Base-by-base conservation (phyloP, 2,113 vertebrate species). In the Pseudopipra pipra region DNA sequence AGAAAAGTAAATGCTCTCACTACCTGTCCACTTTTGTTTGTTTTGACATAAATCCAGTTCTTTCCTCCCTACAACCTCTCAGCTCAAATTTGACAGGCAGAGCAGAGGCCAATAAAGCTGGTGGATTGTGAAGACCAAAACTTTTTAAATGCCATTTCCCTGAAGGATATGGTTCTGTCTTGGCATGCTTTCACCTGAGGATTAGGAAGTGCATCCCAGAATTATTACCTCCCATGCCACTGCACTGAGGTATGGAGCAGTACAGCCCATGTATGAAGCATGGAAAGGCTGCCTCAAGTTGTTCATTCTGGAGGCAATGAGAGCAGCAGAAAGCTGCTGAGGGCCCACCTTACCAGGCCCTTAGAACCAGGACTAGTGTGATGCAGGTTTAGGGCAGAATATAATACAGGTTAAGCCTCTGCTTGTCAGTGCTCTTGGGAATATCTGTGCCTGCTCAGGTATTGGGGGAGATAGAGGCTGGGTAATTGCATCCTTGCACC, bases 181-280 rank as follows among this genome's bases (percentile, higher is more conserved):
- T 66, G 52, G 27, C 3, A 3, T 15, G 9, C 11, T 84, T 77
- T 80, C 39, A 41, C 25, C 44, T 24, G 43, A 81, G 24, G 51
- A 18, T 59, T 88, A 62, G 79, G 23, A 51, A 67, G 33, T 5
- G 1, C 47, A 25, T 7, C 28, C 14, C 25, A 37, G 30, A 78
- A 6, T 11, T 30, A 6, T n/a, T 31, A 15, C 31, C 24, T 76
- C 33, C 35, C 24, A 23, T 14, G 17, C 20, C 49, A 15, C 10
- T 8, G 13, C 12, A 23, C 30, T 27, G 25, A 33, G 14, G 8
- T 28, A 21, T 19, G 43, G 58, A 28, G 4, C 9, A 52, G 4
- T n/a, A 21, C 3, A 17, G n/a, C 8, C 51, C 3, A 1, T 4
- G 12, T 12, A 27, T 6, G 8, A 68, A 65, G 20, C 24, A 22